Evolutionary conservation across 1,140 invertebrate genomes (phyloP).

Genomic region (Delia radicum): DNA sequence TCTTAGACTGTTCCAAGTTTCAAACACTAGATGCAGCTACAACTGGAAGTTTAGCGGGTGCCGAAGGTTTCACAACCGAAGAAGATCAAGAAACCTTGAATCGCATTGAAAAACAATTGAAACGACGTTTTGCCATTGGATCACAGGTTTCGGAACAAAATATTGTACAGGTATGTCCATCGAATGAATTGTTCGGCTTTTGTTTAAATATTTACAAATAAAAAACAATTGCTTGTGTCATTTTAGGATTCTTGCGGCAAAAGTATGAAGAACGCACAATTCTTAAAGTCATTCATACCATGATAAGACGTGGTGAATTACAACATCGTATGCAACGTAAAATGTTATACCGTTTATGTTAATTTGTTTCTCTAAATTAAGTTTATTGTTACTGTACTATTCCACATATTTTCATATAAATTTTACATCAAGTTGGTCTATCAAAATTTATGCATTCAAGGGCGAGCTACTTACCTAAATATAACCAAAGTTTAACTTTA

Average conservation of each 20-base stretch:
- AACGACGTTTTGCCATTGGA: conserved; percentile 92
- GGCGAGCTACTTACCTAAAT: no score
- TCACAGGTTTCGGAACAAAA: conserved; percentile 93
- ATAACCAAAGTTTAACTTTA: no score
- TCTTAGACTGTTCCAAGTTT: conserved; percentile 97
- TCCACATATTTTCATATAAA: no score
- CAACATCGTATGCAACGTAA: conserved; percentile 95
- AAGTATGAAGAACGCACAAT: conserved; percentile 89
- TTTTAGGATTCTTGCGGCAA: conserved; percentile 78
- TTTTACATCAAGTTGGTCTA: no score
- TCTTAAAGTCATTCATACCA: conserved; percentile 86
- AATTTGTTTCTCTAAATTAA: conserved; percentile 22
- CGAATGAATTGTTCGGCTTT: background rate
- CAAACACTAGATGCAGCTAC: conserved; percentile 94
- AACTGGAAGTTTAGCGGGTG: conserved; percentile 87
- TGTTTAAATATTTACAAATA: background rate
- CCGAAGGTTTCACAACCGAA: conserved; percentile 94
- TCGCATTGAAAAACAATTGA: conserved; percentile 93
- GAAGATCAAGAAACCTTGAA: conserved; percentile 89
- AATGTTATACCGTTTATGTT: conserved; percentile 90
- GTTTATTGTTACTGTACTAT: background rate
- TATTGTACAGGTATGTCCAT: conserved; percentile 77
- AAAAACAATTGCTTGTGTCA: conserved; percentile 2
- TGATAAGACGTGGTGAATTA: conserved; percentile 92
- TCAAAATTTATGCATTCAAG: no score